Conservation (phyloP, 2,797 vertebrate genomes). For the Chaenodraco wilsoni region DNA sequence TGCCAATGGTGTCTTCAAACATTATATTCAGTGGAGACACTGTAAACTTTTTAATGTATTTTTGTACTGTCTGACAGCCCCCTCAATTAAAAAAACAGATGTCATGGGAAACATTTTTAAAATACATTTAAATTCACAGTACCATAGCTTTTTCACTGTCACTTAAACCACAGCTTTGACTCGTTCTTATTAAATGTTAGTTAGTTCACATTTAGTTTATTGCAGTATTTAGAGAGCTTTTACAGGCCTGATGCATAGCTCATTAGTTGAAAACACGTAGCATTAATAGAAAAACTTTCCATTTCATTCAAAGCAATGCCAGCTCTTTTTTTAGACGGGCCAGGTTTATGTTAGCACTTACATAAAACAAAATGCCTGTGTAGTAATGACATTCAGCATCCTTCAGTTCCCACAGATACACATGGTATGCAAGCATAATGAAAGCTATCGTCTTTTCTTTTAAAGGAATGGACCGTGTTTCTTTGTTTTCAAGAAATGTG, state of each 20-base stretch:
- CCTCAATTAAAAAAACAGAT: conserved; percentile 20
- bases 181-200: conserved; percentile 31
- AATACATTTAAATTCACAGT: conserved; percentile 1
- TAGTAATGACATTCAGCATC: conserved; percentile 51
- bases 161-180: conserved; percentile 34
- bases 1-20: not conserved
- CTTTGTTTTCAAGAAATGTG: conserved; percentile 34
- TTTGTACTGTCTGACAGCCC: conserved; percentile 20
- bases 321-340: conserved; percentile 44
- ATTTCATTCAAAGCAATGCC: conserved; percentile 36
- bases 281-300: conserved; percentile 31
- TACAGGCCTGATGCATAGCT: conserved; percentile 30
- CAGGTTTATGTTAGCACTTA: conserved; percentile 65
- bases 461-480: conserved; percentile 23
- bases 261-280: conserved; percentile 41
- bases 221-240: conserved; percentile 35
- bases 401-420: conserved; percentile 45
- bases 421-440: conserved; percentile 47
- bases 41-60: conserved; percentile 18
- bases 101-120: conserved; percentile 20
- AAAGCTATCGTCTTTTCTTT: conserved; percentile 31
- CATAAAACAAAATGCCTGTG: conserved; percentile 51
- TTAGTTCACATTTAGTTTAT: conserved; percentile 26
- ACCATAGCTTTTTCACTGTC: conserved; percentile 21
- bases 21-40: conserved; percentile 26